Percentiles rank a stretch among this genome's conserved stretches.
Conservation (phyloP, 2,888 invertebrate genomes). For the Agriopis aurantiaria region DNA sequence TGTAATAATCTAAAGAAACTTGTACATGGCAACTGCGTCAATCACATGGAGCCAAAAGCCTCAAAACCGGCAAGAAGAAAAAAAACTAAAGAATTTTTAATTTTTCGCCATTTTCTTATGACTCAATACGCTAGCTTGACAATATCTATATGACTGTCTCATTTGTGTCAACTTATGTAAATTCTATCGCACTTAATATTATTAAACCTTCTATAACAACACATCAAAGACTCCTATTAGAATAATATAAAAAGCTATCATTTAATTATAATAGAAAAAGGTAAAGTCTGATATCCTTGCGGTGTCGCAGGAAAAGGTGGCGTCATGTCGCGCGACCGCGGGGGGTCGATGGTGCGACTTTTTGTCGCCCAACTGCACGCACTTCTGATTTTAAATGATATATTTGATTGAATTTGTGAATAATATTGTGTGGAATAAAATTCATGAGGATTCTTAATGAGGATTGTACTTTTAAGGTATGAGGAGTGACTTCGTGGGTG, state of each 20-base stretch:
- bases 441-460: slow-evolving; percentile 37
- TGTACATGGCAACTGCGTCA: too few species aligned
- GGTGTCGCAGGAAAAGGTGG: slow-evolving; percentile 38
- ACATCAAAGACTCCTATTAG: slow-evolving; percentile 25
- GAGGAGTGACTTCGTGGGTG: slow-evolving; percentile 30
- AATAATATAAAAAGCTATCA: slow-evolving; percentile 39
- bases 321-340: slow-evolving; percentile 58
- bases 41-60: too few species aligned
- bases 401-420: slow-evolving; percentile 51
- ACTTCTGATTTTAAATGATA: slow-evolving; percentile 41
- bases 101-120: too few species aligned
- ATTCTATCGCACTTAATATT: slow-evolving; percentile 31
- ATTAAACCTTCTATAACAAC: slow-evolving; percentile 26
- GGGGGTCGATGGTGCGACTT: slow-evolving; percentile 68
- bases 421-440: slow-evolving; percentile 40
- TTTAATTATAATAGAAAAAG: slow-evolving; percentile 43
- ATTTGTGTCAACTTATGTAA: slow-evolving; percentile 36
- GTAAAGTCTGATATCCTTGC: slow-evolving; percentile 36
- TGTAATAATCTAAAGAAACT: too few species aligned
- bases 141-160: slow-evolving; percentile 25
- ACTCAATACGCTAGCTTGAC: too few species aligned
- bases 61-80: too few species aligned
- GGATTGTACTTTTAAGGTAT: slow-evolving; percentile 31
- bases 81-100: too few species aligned
- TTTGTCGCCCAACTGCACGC: slow-evolving; percentile 58